A percentile compares a stretch with the other conserved stretches of the same genome.
phyloP scores from a whole-genome alignment of 2,888 invertebrate species.

The Lithophane leautieri region DNA sequence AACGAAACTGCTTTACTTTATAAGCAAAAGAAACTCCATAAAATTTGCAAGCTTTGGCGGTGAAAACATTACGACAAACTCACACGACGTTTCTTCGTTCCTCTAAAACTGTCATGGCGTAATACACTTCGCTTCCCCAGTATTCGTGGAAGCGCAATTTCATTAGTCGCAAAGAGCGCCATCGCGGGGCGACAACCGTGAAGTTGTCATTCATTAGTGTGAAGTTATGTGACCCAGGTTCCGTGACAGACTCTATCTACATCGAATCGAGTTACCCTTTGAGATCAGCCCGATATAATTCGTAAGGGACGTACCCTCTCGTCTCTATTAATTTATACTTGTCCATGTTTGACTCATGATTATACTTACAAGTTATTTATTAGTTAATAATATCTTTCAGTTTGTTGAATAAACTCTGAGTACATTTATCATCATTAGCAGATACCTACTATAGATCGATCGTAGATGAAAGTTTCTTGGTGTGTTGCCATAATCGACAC shows the following conservation, averaged over 20 bases:
- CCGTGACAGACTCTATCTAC: conserved; percentile 68
- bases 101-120: conserved; percentile 60
- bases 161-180: conserved; percentile 81
- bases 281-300: conserved; percentile 67
- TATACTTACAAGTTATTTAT: conserved; percentile 4
- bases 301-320: conserved; percentile 43
- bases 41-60: conserved; percentile 27
- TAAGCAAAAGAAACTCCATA: not conserved
- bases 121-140: conserved; percentile 68
- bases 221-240: conserved; percentile 76
- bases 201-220: conserved; percentile 82
- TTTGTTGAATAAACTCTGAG: conserved; percentile 25
- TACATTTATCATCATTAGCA: conserved; percentile 25
- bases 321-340: conserved; percentile 47
- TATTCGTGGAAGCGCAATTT: conserved; percentile 79
- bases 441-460: conserved; percentile 3
- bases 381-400: conserved; percentile 12
- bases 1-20: not conserved
- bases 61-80: conserved; percentile 34
- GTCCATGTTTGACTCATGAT: conserved; percentile 25
- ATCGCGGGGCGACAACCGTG: conserved; percentile 75
- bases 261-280: conserved; percentile 72
- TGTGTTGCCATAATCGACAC: conserved; percentile 5
- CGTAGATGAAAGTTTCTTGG: conserved; percentile 3
- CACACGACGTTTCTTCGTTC: conserved; percentile 46